phyloP scores from a whole-genome alignment of 2,113 vertebrate species.

The Otis tarda region DNA sequence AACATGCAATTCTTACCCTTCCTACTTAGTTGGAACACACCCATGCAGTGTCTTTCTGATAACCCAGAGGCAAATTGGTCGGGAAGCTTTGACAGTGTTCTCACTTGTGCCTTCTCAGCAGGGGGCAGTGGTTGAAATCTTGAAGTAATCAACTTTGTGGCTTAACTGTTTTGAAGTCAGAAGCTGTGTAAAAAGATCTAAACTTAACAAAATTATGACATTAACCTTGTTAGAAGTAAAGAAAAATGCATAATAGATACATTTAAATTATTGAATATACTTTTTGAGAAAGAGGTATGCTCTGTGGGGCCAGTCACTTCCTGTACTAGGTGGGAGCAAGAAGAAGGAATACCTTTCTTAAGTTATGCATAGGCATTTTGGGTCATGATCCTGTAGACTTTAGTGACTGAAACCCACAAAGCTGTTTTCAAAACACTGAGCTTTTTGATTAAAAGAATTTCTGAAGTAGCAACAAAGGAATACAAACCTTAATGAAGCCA shows the following conservation, averaged over 20 bases:
- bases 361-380: neutral
- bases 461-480: neutral
- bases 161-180: neutral
- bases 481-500: neutral
- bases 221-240: neutral
- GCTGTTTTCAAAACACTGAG: neutral
- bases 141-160: neutral
- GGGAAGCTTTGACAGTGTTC: neutral
- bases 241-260: neutral
- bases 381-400: neutral
- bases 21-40: neutral
- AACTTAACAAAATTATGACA: neutral
- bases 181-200: neutral
- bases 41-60: neutral
- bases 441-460: neutral
- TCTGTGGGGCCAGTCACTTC: neutral
- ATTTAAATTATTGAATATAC: fast-evolving
- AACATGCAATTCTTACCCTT: neutral
- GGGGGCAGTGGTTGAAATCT: neutral
- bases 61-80: neutral
- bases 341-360: neutral
- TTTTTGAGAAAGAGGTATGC: neutral
- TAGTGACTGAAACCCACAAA: neutral
- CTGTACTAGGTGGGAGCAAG: neutral
- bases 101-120: neutral